phyloP scores from a whole-genome alignment of 2,888 invertebrate genomes.

The Archips xylosteana region DNA sequence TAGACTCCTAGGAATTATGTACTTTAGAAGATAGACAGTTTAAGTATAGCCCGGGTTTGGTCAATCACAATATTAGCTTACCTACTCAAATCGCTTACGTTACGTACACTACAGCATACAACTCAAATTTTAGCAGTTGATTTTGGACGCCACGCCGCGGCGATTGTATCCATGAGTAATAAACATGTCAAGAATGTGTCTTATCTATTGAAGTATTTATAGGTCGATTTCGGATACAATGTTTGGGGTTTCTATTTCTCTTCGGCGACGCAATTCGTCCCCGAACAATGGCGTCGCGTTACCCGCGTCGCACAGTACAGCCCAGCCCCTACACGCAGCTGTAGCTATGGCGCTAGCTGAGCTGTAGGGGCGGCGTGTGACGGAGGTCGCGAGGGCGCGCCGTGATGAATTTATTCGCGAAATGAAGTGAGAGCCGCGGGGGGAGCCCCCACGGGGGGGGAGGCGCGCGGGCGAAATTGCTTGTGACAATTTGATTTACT shows the following conservation, averaged over 20 bases:
- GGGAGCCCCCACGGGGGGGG: background rate
- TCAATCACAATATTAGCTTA: too few species aligned
- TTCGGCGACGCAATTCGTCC: slow-evolving; percentile 3
- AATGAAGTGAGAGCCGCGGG: slow-evolving; percentile 62
- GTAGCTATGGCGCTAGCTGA: too few species aligned
- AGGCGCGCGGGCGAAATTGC: slow-evolving; percentile 50
- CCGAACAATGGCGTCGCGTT: slow-evolving; percentile 4
- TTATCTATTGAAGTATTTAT: background rate
- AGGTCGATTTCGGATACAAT: background rate
- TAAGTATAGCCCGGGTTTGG: too few species aligned
- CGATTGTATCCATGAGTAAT: background rate
- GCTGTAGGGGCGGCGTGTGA: background rate
- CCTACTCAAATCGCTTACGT: too few species aligned
- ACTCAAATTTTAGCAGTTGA: too few species aligned
- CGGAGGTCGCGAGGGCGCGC: background rate
- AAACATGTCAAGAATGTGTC: background rate
- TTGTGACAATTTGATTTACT: slow-evolving; percentile 52
- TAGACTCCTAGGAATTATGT: too few species aligned
- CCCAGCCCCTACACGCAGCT: slow-evolving; percentile 16
- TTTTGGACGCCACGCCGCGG: too few species aligned
- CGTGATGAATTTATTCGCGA: slow-evolving; percentile 71
- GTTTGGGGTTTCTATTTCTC: background rate
- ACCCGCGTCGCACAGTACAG: slow-evolving; percentile 18
- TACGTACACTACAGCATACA: too few species aligned
- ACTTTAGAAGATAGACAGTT: too few species aligned